These are phyloP conservation scores for Anguilla japonica DNA, from an alignment of 2,113 vertebrate species.

Conservation along the genomic window DNA sequence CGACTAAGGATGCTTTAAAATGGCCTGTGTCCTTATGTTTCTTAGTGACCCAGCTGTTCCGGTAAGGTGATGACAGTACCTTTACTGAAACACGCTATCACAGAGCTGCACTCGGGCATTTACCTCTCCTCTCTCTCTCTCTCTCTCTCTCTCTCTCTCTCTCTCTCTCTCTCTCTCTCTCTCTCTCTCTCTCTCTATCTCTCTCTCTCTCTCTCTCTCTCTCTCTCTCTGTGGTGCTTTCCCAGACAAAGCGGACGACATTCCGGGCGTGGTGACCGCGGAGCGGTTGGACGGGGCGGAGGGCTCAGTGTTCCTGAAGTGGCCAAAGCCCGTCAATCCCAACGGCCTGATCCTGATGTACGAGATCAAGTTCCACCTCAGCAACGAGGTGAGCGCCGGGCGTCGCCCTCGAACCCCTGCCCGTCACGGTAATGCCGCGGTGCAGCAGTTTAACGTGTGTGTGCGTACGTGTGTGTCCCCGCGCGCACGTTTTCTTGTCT, in stretches of 20 bases:
- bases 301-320: slow-evolving; percentile 82
- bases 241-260: slow-evolving; percentile 89
- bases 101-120: too few relatives aligned
- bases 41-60: not conserved
- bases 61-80: not conserved
- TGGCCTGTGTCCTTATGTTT: not conserved
- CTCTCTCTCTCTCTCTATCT: too few relatives aligned
- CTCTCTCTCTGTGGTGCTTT: slow-evolving; percentile 28
- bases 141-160: too few relatives aligned
- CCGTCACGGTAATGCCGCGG: too few relatives aligned
- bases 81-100: not conserved
- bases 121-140: not conserved
- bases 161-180: too few relatives aligned
- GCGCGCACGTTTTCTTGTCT: slow-evolving; percentile 31
- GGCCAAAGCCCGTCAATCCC: slow-evolving; percentile 83
- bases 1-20: not conserved
- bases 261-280: slow-evolving; percentile 80
- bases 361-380: slow-evolving; percentile 87
- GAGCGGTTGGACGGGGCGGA: slow-evolving; percentile 80
- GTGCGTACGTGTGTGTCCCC: not conserved
- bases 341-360: slow-evolving; percentile 96
- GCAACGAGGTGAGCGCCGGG: slow-evolving; percentile 78
- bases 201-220: too few relatives aligned
- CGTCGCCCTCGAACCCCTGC: not conserved
- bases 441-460: not conserved